phyloP scores from a whole-genome alignment of 2,797 vertebrate species.

The Lates japonicus region DNA sequence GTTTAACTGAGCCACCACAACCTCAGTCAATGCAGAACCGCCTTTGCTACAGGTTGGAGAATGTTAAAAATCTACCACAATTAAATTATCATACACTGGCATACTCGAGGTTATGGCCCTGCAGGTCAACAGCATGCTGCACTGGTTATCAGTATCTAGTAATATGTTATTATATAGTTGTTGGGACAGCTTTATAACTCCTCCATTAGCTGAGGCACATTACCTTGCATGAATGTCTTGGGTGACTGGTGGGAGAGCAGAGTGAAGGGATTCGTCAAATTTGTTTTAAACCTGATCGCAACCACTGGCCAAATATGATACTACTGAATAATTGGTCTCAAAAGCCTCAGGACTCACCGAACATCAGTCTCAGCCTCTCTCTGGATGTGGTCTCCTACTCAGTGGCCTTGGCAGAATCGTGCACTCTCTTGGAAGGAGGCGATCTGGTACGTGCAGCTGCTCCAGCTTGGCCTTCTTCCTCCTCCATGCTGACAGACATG shows the following conservation, averaged over 20 bases:
- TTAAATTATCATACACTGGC: not conserved
- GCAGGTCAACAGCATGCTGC: conserved; percentile 31
- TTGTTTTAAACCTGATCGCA: conserved; percentile 15
- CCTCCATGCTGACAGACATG: conserved; percentile 94
- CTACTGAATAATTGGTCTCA: not conserved
- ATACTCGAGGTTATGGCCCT: conserved; percentile 15
- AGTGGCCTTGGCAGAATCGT: conserved; percentile 91
- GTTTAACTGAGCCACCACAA: not conserved
- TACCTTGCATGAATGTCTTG: conserved; percentile 86
- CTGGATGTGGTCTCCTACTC: conserved; percentile 89
- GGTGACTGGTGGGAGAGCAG: conserved; percentile 76
- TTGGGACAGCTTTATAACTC: conserved; percentile 22
- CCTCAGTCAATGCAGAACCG: not conserved
- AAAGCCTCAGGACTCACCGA: conserved; percentile 61
- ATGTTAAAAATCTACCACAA: not conserved
- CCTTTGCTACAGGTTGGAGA: not conserved
- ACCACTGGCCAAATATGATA: conserved; percentile 1
- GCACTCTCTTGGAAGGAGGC: conserved; percentile 93
- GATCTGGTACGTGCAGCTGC: conserved; percentile 96
- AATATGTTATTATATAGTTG: not conserved
- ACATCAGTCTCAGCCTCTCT: conserved; percentile 88
- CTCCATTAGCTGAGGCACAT: conserved; percentile 30
- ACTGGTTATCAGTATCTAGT: not conserved
- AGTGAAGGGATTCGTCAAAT: conserved; percentile 59
- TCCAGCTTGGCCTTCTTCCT: conserved; percentile 97